A percentile compares a stretch with the other conserved stretches of the same genome.
These are phyloP conservation scores for Tricholauxania praeusta DNA, from an alignment of 2,888 invertebrate genomes.

Conservation along the genomic window DNA sequence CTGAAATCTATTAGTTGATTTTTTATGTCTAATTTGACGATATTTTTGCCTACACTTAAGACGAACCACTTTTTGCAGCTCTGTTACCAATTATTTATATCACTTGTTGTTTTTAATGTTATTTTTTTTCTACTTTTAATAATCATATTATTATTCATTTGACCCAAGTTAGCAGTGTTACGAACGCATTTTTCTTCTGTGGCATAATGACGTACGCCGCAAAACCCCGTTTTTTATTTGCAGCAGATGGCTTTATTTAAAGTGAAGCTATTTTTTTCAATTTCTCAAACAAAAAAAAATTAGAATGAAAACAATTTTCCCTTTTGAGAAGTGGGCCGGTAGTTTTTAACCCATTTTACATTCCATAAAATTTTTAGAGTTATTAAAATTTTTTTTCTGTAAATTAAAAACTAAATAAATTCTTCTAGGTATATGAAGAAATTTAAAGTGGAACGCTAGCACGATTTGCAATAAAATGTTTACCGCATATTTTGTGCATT, in stretches of 20 bases:
- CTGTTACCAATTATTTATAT: neutral
- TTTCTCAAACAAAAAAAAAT: constrained; percentile 1
- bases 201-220: neutral
- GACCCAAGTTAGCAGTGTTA: constrained; percentile 7
- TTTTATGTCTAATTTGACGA: no score
- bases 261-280: constrained; percentile 18
- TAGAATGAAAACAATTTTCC: neutral
- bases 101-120: neutral
- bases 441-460: no score
- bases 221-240: neutral
- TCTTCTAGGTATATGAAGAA: no score
- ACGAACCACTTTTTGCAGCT: neutral
- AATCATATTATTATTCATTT: constrained; percentile 16
- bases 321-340: constrained; percentile 6
- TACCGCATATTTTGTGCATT: no score
- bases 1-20: no score
- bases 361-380: no score
- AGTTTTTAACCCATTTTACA: neutral
- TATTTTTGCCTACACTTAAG: no score
- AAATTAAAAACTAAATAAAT: no score
- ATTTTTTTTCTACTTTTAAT: neutral
- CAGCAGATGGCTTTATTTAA: constrained; percentile 20
- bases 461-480: no score
- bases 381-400: no score
- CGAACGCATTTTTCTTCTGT: constrained; percentile 11